Evolutionary conservation across 2,888 invertebrate genomes (phyloP), one percentile per base, ranked within the genome.

Genomic region (Idaea biselata): DNA sequence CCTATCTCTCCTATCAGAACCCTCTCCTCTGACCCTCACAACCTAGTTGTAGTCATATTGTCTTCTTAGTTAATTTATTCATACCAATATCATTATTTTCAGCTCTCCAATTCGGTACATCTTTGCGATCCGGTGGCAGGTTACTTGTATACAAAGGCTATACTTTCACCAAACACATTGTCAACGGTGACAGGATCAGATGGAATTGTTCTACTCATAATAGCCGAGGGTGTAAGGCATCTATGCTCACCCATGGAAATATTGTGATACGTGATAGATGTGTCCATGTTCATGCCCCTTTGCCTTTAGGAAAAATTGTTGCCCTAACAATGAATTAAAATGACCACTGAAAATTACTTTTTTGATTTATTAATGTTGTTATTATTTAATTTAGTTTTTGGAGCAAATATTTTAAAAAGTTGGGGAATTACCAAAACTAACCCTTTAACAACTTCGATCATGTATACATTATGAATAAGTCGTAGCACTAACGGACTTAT

Each of bases 141-240:
- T 44, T 44, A 44, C 44, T 44, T 3, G 11, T 44, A 44, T 11
- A 44, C 44, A 44, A 44, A 32, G 67, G 67, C 1, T 67, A 64
- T 58, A 67, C 64, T 54, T 67, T 64, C 18, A 64, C 63, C 33
- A 67, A 67, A 57, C 64, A 67, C 25, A 70, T 67, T 16, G 67
- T 65, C 0, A 64, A 65, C 0, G 70, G 76, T 0, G 58, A 60
- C 2, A 75, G 75, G 59, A 77, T 68, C 7, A 68, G 80, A 58
- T 83, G 83, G 83, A 71, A 74, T 2, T 83, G 83, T 56, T 80
- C 81, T 6, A 81, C 79, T 4, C 79, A 82, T 59, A 73, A 74
- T 59, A 71, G 74, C 62, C 79, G 67, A 58, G 72, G 73, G 6
- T 83, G 83, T 59, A 74, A 72, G 3, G 82, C 83, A 0, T 66